These are phyloP conservation scores for Jacana jacana DNA, from an alignment of 2,113 vertebrate genomes.

Conservation along the genomic window DNA sequence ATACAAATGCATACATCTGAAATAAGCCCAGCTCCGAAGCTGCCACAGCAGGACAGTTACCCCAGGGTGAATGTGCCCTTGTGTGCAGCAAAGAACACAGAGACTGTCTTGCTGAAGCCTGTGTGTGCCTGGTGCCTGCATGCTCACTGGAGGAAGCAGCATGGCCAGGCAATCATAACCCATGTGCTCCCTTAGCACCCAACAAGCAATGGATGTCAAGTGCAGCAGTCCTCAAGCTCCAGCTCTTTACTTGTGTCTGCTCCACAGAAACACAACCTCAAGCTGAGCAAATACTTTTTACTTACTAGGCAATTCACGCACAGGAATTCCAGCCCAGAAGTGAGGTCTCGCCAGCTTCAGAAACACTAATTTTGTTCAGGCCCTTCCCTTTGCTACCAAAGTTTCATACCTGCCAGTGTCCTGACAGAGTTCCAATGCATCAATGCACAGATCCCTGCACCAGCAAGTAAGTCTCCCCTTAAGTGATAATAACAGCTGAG, in stretches of 20 bases:
- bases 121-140: background rate
- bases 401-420: background rate
- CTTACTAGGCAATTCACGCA: background rate
- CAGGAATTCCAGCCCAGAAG: background rate
- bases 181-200: background rate
- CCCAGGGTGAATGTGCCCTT: rapidly evolving
- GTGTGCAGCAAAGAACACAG: background rate
- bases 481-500: background rate
- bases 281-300: background rate
- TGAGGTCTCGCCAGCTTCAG: background rate
- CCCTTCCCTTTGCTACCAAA: background rate
- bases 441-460: background rate
- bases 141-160: background rate
- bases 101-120: background rate
- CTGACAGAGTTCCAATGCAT: background rate
- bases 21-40: background rate
- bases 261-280: background rate
- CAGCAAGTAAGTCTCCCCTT: background rate
- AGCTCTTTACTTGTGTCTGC: background rate
- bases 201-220: rapidly evolving
- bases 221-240: background rate
- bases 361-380: rapidly evolving
- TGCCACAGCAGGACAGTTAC: background rate
- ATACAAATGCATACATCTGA: background rate
- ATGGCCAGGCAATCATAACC: rapidly evolving